Conservation (phyloP, 2,888 invertebrate genomes). For the Schizaphis graminum region DNA sequence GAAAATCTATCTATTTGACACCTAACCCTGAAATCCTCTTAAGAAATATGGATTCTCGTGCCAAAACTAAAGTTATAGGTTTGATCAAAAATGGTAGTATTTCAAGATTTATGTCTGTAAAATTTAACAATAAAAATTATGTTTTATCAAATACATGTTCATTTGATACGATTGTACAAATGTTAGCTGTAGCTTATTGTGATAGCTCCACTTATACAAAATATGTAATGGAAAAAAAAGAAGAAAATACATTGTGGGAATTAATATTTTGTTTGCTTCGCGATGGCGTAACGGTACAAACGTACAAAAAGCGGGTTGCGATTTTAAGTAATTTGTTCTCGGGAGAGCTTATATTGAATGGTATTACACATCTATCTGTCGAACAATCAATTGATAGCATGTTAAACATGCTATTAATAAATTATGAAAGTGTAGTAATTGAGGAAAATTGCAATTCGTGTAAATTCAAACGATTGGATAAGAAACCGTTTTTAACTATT, state of each 20-base stretch:
- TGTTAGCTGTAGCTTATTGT: background rate
- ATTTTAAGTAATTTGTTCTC: background rate
- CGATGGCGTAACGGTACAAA: too few relatives aligned
- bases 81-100: background rate
- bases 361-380: background rate
- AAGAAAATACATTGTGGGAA: too few relatives aligned
- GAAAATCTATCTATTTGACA: background rate
- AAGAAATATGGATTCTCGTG: background rate
- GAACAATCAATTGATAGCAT: conserved; percentile 1
- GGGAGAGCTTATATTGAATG: background rate
- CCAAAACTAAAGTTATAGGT: background rate
- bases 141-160: background rate
- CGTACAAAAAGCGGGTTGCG: background rate
- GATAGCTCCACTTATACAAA: too few relatives aligned
- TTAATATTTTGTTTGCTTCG: too few relatives aligned
- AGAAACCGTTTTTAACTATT: background rate
- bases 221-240: too few relatives aligned
- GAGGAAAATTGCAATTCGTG: background rate
- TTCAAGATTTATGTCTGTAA: background rate
- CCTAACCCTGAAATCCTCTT: background rate
- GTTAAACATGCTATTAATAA: background rate
- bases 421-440: background rate
- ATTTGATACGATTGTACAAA: too few relatives aligned
- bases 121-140: background rate
- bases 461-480: background rate